Evolutionary conservation across 1,140 invertebrate genomes (phyloP), one percentile per base, ranked within the genome.

Genomic region (Plutomurus gul): DNA sequence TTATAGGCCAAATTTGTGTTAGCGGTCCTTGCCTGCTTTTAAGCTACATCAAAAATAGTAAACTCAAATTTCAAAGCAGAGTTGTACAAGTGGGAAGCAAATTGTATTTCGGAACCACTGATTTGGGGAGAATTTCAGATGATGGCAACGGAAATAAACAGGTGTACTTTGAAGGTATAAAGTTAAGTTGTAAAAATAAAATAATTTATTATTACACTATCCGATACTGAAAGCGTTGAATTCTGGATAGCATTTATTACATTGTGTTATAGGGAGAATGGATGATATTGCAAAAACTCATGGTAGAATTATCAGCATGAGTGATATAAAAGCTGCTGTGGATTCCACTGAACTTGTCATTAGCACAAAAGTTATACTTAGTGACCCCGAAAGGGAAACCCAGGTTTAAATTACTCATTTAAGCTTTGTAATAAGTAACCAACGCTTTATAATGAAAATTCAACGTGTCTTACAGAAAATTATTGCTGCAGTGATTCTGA

Each of bases 111-210:
- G 56, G 30, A 4, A 74, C 39, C 3, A 22, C 16, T 1, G 72
- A 74, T 20, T 18, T 74, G 1, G 72, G 39, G 7, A 47, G 43
- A 49, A 49, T 47, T 11, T 18, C 72, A 47, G 5, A 4, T 18
- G 72, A 46, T n/a, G 30, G 49, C 30, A 74, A 22, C 11, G 43
- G 43, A 10, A 16, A 47, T 25, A 74, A 74, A 49, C 33, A 13
- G 10, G n/a, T 74, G n/a, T 37, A 74, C 20, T 74, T 47, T n/a
- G 72, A 74, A 74, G 40, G 40, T 39, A 18, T 43, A 11, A 30
- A n/a, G 13, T 60, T 7, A 27, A 5, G 27, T 6, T 33, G 30
- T 60, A 7, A 4, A 60, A 60, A 25, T 22, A 22, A 10, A 4
- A 60, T 8, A 33, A 60, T 27, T 47, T 47, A 13, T 47, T 4